These are phyloP conservation scores for Fragum fragum DNA, from an alignment of 2,888 invertebrate genomes.

Conservation along the genomic window DNA sequence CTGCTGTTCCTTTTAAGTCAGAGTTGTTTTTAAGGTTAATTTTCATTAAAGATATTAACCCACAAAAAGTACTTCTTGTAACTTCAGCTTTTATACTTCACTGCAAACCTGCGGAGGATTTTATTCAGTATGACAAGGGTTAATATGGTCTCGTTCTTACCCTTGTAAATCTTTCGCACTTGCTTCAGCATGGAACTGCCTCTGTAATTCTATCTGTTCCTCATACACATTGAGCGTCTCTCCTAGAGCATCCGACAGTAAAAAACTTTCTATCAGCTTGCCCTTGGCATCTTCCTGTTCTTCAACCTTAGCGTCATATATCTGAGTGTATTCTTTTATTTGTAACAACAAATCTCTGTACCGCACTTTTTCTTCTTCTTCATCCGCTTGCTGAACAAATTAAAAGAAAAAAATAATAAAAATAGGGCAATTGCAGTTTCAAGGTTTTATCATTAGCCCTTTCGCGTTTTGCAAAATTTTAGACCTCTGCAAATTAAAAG, in stretches of 20 bases:
- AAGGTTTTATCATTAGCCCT: too few species aligned
- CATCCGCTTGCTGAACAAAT: conserved; percentile 23
- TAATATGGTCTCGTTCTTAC: conserved; percentile 61
- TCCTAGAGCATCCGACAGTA: conserved; percentile 95
- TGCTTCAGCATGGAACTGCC: conserved; percentile 91
- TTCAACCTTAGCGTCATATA: conserved; percentile 92
- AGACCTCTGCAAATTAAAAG: too few species aligned
- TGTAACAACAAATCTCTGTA: conserved; percentile 89
- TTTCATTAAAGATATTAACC: too few species aligned
- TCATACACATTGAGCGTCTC: conserved; percentile 95
- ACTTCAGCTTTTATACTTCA: too few species aligned
- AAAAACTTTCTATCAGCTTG: conserved; percentile 93
- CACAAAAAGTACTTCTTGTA: too few species aligned
- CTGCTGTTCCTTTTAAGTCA: too few species aligned
- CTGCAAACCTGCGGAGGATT: too few species aligned
- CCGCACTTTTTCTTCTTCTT: conserved; percentile 90
- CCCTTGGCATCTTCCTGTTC: conserved; percentile 91
- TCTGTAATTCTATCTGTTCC: conserved; percentile 94
- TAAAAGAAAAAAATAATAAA: too few species aligned
- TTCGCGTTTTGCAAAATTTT: too few species aligned
- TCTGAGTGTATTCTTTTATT: conserved; percentile 91
- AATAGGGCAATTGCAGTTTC: too few species aligned
- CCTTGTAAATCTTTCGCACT: conserved; percentile 93
- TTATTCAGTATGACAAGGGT: too few species aligned
- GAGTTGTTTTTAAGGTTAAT: too few species aligned